Evolutionary conservation across 2,888 invertebrate species (phyloP).

Genomic region (Tetramorium bicarinatum): DNA sequence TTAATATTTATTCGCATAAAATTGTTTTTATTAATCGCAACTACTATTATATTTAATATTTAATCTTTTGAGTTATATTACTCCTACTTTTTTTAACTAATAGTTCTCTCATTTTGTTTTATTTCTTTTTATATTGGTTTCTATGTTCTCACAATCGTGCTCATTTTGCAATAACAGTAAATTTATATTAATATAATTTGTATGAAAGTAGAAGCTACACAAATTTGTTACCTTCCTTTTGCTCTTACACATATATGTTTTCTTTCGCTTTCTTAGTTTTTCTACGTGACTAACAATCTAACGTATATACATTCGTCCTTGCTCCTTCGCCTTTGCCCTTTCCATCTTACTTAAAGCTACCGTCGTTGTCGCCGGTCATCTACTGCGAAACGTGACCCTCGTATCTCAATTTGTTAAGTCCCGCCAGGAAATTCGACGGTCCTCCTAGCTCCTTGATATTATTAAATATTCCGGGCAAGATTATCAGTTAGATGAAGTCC

Average conservation of each 20-base stretch:
- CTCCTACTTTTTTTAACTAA: background rate
- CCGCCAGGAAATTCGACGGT: conserved; percentile 29
- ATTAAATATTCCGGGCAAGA: conserved; percentile 11
- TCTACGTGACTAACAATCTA: background rate
- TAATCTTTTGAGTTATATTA: background rate
- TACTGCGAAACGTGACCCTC: conserved; percentile 68
- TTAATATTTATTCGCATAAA: background rate
- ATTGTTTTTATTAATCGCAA: background rate
- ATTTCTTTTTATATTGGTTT: background rate
- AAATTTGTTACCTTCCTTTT: background rate
- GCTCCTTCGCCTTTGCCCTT: conserved; percentile 29
- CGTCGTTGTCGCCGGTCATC: conserved; percentile 59
- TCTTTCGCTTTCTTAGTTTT: background rate
- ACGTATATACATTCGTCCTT: background rate
- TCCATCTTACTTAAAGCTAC: conserved; percentile 68
- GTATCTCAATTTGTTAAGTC: conserved; percentile 65
- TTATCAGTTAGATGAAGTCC: conserved; percentile 23
- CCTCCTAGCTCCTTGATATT: background rate
- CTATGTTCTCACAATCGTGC: background rate
- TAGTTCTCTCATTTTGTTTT: background rate
- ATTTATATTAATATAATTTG: background rate
- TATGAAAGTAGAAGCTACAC: background rate
- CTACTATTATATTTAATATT: background rate
- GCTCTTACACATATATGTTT: conserved; percentile 6
- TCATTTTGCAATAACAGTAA: background rate